Base-by-base conservation (phyloP, 2,113 vertebrate species). In the Sarotherodon lohbergeri region DNA sequence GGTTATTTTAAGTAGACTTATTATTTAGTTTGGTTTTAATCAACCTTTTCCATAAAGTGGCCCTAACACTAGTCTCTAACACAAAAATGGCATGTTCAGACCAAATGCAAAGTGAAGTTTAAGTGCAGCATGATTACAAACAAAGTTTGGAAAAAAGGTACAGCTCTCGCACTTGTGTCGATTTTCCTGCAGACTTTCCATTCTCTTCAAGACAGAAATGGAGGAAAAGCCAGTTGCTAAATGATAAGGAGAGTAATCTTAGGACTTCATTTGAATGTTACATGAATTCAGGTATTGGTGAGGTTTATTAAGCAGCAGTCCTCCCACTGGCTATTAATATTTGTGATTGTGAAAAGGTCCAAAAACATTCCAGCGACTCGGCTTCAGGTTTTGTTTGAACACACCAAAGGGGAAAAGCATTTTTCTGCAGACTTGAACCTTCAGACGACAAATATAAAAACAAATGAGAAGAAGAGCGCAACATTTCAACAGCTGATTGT, bases 401-500 rank as follows among this genome's bases (percentile, higher is more conserved):
- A 29, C 71, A 19, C 39, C 66, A 46, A 73, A 73, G 39, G n/a
- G 14, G 2, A 76, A 29, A 29, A 32, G 5, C 2, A 32, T 19
- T 76, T 76, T 76, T 76, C 71, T 48, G 41, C 16, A 32, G 41
- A 76, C 41, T 48, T 78, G 6, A 50, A 78, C 71, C 16, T 50
- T 78, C 43, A 78, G 41, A 50, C 4, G 4, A 50, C 27, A 50
- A 50, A 50, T 78, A 78, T 29, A 76, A 76, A 76, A 76, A 61
- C 17, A 56, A 78, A 56, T 56, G 36, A 22, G 19, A 56, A 19
- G 12, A 19, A 19, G 4, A 46, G 16, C 9, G 5, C 43, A 27
- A 32, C 27, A 19, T 50, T 78, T 50, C 27, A n/a, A 66, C 56
- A 76, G 27, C 19, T 80, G 91, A 92, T 92, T 92, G 91, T 92